Base-by-base conservation (phyloP, 1,140 invertebrate species). In the Pachyrhynchus sulphureomaculatus region DNA sequence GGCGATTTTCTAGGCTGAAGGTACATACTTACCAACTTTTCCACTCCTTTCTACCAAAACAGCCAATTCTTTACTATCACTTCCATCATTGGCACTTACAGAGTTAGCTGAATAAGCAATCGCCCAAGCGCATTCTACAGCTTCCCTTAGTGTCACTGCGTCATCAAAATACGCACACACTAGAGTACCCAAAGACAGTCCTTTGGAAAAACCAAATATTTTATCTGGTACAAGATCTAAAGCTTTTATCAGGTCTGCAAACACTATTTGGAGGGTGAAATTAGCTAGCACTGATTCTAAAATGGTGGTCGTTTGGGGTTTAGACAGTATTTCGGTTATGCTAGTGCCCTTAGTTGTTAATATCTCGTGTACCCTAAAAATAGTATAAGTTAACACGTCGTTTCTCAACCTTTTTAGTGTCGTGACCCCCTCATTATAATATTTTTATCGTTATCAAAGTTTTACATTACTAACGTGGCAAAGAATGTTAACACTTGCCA, bases 161-260 rank as follows among this genome's bases (percentile, higher is more conserved):
- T 88, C 89, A 73, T 94, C 90, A 54, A 87, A 90, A 73, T 95
- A 95, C 2, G 89, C 91, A 75, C 90, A 92, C 1, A 86, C 88
- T 17, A 92, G 71, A 74, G 91, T 88, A 15, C 90, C 89, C 0
- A 88, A 85, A 9, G 91, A 93, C 5, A 60, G n/a, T 3, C 47
- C 45, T 15, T 41, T 18, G 17, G 44, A 76, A 93, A 90, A 12
- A 86, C 91, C 54, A 93, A 83, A 53, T 92, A 84, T 21, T 86
- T 84, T 73, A 91, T 39, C 88, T 2, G 89, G 86, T 21, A 78
- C 70, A 4, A 95, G 80, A 12, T 84, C 85, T 23, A 92, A 39
- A 2, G 74, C 73, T 6, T 69, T 77, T 1, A 95, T 73, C 4
- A 91, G 62, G 73, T 93, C 89, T 1, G 91, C 85, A 0, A 95